Conservation (phyloP, 2,888 invertebrate species). For the Eupithecia pulchellata region DNA sequence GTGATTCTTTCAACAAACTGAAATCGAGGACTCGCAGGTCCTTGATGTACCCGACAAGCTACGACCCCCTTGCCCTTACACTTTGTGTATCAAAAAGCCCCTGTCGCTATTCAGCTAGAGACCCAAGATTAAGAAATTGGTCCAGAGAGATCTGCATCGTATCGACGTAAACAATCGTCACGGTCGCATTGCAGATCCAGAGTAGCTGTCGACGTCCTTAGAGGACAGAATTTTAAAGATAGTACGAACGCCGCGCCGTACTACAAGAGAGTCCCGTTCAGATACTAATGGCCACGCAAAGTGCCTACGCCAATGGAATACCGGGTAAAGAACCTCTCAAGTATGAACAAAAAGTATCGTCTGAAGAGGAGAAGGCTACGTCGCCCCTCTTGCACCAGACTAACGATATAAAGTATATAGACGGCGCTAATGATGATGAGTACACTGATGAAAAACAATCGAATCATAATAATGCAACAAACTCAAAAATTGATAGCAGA, state of each 20-base stretch:
- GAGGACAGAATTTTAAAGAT: conserved; percentile 58
- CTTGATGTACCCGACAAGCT: conserved; percentile 83
- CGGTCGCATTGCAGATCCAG: conserved; percentile 65
- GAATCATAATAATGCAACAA: conserved; percentile 72
- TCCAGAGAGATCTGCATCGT: conserved; percentile 76
- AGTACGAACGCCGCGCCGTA: conserved; percentile 66
- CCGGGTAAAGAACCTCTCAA: conserved; percentile 74
- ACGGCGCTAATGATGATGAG: conserved; percentile 63
- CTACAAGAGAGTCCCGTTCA: conserved; percentile 60
- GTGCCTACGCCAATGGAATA: conserved; percentile 77
- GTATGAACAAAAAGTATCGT: conserved; percentile 75
- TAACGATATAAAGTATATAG: conserved; percentile 72
- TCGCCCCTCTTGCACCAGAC: conserved; percentile 71
- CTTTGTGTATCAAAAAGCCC: conserved; percentile 79
- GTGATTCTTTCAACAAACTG: conserved; percentile 76
- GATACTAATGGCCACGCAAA: conserved; percentile 80
- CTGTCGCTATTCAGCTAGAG: conserved; percentile 83
- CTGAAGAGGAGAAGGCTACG: conserved; percentile 82
- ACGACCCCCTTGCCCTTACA: conserved; percentile 80
- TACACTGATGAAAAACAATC: conserved; percentile 59
- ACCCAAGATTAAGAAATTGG: conserved; percentile 87
- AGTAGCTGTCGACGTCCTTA: conserved; percentile 66
- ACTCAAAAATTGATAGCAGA: conserved; percentile 64
- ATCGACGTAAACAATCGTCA: conserved; percentile 68
- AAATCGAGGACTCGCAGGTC: conserved; percentile 84